A percentile compares a stretch with the other conserved stretches of the same genome.
Evolutionary conservation across 1,140 invertebrate species (phyloP).

Genomic region (Papilio helenus): DNA sequence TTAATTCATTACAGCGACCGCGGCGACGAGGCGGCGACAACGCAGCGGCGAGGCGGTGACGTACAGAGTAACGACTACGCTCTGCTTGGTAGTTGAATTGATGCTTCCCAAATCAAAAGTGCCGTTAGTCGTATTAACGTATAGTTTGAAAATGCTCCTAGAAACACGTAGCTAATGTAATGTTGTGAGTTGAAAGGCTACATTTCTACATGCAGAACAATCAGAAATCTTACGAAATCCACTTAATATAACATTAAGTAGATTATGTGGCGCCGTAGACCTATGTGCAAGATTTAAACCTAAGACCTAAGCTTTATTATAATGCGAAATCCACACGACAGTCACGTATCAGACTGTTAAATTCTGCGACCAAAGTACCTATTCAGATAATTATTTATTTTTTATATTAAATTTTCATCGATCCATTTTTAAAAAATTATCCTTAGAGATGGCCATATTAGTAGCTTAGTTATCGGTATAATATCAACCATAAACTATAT

Average conservation of each 20-base stretch:
- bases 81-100: background rate
- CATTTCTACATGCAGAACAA: background rate
- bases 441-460: background rate
- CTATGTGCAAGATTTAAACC: slow-evolving; percentile 1
- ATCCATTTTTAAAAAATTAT: no score
- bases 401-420: no score
- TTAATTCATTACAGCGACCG: slow-evolving; percentile 14
- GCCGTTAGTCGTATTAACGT: background rate
- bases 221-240: slow-evolving; percentile 1
- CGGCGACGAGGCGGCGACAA: background rate
- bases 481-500: background rate
- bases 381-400: no score
- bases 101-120: background rate
- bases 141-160: background rate
- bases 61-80: background rate
- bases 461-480: background rate
- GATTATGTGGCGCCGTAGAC: background rate
- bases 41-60: background rate
- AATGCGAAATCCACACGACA: background rate
- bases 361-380: no score
- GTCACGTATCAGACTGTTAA: background rate
- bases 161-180: no score
- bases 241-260: background rate
- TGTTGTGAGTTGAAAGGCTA: no score
- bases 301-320: background rate